Conservation (phyloP, 2,113 vertebrate species). For the Fregata magnificens region DNA sequence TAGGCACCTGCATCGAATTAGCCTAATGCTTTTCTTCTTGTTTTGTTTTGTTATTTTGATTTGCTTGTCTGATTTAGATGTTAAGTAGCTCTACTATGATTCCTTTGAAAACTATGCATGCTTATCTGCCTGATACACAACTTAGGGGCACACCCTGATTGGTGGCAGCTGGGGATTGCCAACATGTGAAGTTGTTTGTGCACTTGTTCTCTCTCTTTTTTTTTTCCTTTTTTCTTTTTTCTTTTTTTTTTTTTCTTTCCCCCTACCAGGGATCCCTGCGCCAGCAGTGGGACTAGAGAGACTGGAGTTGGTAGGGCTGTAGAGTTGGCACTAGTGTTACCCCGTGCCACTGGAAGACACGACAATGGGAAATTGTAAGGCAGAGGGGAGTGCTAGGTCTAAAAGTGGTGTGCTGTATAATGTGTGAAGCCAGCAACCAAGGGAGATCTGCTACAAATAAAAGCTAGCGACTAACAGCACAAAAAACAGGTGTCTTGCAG, state of each 20-base stretch:
- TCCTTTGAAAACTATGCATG: slow-evolving; percentile 21
- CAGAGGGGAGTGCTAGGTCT: background rate
- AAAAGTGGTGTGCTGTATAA: background rate
- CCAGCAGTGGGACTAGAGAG: background rate
- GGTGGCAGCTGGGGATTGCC: background rate
- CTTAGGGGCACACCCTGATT: background rate
- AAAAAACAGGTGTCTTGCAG: background rate
- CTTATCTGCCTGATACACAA: slow-evolving; percentile 15
- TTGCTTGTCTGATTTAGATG: background rate
- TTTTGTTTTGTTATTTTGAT: background rate
- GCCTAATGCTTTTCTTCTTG: background rate
- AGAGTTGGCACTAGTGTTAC: background rate
- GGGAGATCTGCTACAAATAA: background rate
- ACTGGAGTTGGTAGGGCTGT: background rate
- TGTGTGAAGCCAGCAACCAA: background rate
- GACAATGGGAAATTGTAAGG: background rate
- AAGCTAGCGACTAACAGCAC: background rate
- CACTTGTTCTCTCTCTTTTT: background rate
- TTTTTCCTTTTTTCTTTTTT: no score
- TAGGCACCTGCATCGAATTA: background rate
- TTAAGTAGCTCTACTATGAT: slow-evolving; percentile 10
- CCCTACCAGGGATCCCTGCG: background rate
- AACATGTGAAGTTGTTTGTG: background rate
- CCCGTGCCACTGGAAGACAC: background rate
- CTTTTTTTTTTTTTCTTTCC: background rate